These are phyloP conservation scores for Rhogogaster chlorosoma DNA, from an alignment of 2,888 invertebrate species.

Conservation along the genomic window DNA sequence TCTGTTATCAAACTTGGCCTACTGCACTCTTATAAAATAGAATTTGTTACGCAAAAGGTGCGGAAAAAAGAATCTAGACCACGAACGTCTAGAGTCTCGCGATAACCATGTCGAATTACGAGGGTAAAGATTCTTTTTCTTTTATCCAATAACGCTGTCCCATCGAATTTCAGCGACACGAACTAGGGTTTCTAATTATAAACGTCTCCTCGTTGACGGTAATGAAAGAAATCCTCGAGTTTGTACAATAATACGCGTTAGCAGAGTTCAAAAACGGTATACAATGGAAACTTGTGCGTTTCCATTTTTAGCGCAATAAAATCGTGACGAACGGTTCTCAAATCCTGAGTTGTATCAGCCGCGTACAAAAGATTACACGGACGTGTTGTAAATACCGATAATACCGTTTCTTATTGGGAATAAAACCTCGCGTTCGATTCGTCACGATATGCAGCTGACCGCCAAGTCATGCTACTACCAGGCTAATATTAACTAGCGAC, in stretches of 20 bases:
- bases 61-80: not conserved
- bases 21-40: not conserved
- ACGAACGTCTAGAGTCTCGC: not conserved
- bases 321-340: not conserved
- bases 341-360: not conserved
- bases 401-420: not conserved
- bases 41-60: not conserved
- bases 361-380: not conserved
- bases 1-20: not conserved
- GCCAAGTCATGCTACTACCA: slow-evolving; percentile 1
- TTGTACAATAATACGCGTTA: not conserved
- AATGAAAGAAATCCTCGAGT: not conserved
- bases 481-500: slow-evolving; percentile 35
- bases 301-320: not conserved
- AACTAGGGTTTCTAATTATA: not conserved
- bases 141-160: not conserved
- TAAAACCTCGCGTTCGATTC: slow-evolving; percentile 13
- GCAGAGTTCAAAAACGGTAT: not conserved
- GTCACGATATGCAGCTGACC: slow-evolving; percentile 25
- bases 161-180: not conserved
- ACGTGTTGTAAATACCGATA: slow-evolving; percentile 1
- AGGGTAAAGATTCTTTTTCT: not conserved
- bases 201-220: not conserved
- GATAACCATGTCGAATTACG: not conserved
- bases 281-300: not conserved